These are phyloP conservation scores for Drosophila maculinotata DNA, from an alignment of 2,888 invertebrate genomes.

Conservation along the genomic window DNA sequence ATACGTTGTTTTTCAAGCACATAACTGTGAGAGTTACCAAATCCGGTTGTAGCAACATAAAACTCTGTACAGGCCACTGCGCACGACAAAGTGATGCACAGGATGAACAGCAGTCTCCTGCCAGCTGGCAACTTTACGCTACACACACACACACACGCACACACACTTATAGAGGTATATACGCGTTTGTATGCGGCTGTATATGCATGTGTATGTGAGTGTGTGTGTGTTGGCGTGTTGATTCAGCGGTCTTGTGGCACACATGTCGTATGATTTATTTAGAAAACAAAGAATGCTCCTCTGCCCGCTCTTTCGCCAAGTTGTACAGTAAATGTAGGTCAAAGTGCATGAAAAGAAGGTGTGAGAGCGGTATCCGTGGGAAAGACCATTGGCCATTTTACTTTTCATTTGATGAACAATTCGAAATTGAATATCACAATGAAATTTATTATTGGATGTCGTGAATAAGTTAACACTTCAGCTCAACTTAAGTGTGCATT, in stretches of 20 bases:
- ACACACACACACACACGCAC: constrained; percentile 20
- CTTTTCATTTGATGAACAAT: background rate
- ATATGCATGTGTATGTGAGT: constrained; percentile 27
- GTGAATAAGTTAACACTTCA: too few relatives aligned
- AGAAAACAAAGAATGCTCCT: constrained; percentile 53
- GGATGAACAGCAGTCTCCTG: constrained; percentile 45
- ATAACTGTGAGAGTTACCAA: too few relatives aligned
- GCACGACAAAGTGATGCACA: constrained; percentile 52
- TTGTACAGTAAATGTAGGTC: constrained; percentile 50
- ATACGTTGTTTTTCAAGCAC: too few relatives aligned
- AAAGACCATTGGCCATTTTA: constrained; percentile 21
- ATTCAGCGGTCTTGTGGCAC: constrained; percentile 61
- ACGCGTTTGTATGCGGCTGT: constrained; percentile 12
- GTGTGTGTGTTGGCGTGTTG: constrained; percentile 44
- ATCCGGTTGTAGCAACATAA: constrained; percentile 11
- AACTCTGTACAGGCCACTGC: constrained; percentile 41
- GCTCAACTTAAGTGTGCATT: too few relatives aligned
- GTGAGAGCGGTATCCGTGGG: constrained; percentile 8
- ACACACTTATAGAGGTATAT: constrained; percentile 13
- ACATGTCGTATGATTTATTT: constrained; percentile 74
- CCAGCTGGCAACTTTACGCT: constrained; percentile 40
- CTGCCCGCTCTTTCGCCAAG: constrained; percentile 1
- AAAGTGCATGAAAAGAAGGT: constrained; percentile 34
- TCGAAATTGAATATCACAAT: constrained; percentile 6
- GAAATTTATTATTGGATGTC: constrained; percentile 5